Percentiles rank a stretch among this genome's conserved stretches.
Conservation (phyloP, 2,797 vertebrate species). For the Bovichtus diacanthus region DNA sequence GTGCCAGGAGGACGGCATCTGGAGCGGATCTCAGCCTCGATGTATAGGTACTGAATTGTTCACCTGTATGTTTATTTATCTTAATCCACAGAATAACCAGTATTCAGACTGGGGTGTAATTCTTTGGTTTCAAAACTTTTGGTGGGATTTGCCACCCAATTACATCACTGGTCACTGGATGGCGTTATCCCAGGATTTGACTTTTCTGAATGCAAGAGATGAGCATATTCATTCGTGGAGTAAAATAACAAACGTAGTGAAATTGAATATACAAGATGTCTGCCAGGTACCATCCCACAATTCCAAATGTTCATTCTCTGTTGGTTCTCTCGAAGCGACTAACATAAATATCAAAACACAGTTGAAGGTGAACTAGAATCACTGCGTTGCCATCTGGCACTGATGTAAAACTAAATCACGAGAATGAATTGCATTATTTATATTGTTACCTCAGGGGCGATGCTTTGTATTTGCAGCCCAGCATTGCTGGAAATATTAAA, state of each 20-base stretch:
- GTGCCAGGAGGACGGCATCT: slow-evolving; percentile 92
- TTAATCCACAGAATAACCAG: background rate
- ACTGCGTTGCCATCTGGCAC: slow-evolving; percentile 11
- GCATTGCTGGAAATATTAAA: slow-evolving; percentile 4
- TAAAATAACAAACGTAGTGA: background rate
- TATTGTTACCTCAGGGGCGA: background rate
- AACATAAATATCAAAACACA: slow-evolving; percentile 16
- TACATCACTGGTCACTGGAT: background rate
- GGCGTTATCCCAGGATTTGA: background rate
- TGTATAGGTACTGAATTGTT: slow-evolving; percentile 90
- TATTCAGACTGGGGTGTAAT: background rate
- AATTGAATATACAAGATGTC: background rate
- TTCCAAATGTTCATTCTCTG: background rate
- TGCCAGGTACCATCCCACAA: background rate
- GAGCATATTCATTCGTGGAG: background rate
- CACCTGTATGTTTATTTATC: background rate
- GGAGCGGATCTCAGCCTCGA: slow-evolving; percentile 93
- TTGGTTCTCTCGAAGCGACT: background rate
- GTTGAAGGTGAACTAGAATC: slow-evolving; percentile 21
- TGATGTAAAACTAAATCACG: slow-evolving; percentile 28
- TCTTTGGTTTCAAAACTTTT: background rate
- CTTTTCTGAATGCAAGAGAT: background rate
- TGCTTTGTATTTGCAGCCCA: slow-evolving; percentile 9
- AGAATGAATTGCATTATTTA: slow-evolving; percentile 18
- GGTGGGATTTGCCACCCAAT: background rate